phyloP scores from a whole-genome alignment of 2,113 vertebrate genomes.

The Polyodon spathula region DNA sequence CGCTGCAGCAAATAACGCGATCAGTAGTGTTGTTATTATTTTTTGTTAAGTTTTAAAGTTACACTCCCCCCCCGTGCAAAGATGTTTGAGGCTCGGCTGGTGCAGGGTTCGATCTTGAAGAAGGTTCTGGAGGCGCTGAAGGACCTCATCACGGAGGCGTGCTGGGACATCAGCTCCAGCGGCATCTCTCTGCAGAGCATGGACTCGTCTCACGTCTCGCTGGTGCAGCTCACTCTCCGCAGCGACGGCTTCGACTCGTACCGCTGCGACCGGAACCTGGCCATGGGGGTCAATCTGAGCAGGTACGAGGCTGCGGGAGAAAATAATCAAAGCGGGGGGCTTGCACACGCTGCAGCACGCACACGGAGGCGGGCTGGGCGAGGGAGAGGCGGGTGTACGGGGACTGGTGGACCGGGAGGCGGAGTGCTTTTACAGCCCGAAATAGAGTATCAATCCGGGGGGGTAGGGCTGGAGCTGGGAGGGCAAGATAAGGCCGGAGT shows the following conservation, averaged over 20 bases:
- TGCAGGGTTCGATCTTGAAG: conserved; percentile 93
- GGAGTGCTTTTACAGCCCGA: no score
- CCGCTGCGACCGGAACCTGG: conserved; percentile 92
- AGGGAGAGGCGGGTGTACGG: no score
- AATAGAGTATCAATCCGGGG: no score
- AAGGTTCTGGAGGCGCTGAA: conserved; percentile 92
- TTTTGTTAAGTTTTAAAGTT: rapidly evolving
- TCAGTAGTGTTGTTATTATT: rapidly evolving
- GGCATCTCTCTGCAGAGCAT: conserved; percentile 96
- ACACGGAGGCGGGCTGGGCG: no score
- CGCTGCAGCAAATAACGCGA: rapidly evolving
- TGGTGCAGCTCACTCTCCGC: conserved; percentile 92
- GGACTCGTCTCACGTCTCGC: conserved; percentile 94
- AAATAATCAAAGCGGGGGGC: no score
- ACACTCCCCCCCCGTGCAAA: not conserved
- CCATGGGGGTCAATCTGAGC: conserved; percentile 92
- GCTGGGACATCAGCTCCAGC: conserved; percentile 92
- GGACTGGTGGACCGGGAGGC: no score
- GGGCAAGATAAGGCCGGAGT: no score
- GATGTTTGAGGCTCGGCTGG: conserved; percentile 94
- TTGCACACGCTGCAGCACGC: no score
- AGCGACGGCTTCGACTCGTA: conserved; percentile 97
- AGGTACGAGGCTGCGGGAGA: conserved; percentile 60
- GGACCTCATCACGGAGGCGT: conserved; percentile 94
- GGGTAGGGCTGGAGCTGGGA: no score